Evolutionary conservation across 1,140 invertebrate genomes (phyloP), one percentile per base, ranked within the genome.

Genomic region (Stegodyphus dumicola): DNA sequence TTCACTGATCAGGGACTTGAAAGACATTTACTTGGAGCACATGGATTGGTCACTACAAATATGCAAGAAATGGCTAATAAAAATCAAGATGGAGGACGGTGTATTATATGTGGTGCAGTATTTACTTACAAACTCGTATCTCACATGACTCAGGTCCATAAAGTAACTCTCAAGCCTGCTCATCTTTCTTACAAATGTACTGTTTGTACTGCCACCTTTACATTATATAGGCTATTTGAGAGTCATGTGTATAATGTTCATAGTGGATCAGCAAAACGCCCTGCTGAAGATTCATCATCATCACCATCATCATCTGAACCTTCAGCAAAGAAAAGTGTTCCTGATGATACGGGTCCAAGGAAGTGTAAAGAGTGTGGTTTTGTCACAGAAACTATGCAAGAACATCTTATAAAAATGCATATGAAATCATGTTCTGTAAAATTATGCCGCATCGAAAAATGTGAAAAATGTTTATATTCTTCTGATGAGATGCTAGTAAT

Each of bases 31-130:
- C 92, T 98, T 69, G 97, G 97, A 78, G 96, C 96, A 77, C 97
- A 98, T 90, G 96, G 96, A 65, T 92, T 98, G 60, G 97, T 98
- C 17, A 98, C 97, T 64, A 97, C 96, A 74, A 97, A 96, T 89
- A 97, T 98, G 95, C 96, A 98, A 90, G 96, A 97, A 89, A 96
- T 96, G 67, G 96, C 97, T 69, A 97, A 98, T 89, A 97, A 96
- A 90, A 96, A 96, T 87, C 97, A 96, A 91, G 97, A 98, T 91
- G 95, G 95, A 69, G 97, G 97, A 67, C 92, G 97, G 86, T 98
- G 97, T 93, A 96, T 96, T 69, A 94, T 97, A 69, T 98, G 96
- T 93, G 96, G 96, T 90, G 89, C 96, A 94, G 95, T 97, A 77
- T 97, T 96, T 90, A 95, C 97, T 91, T 97, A 95, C 95, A 97